Evolutionary conservation across 1,140 invertebrate species (phyloP), one percentile per base, ranked within the genome.

Genomic region (Drosophila suzukii): DNA sequence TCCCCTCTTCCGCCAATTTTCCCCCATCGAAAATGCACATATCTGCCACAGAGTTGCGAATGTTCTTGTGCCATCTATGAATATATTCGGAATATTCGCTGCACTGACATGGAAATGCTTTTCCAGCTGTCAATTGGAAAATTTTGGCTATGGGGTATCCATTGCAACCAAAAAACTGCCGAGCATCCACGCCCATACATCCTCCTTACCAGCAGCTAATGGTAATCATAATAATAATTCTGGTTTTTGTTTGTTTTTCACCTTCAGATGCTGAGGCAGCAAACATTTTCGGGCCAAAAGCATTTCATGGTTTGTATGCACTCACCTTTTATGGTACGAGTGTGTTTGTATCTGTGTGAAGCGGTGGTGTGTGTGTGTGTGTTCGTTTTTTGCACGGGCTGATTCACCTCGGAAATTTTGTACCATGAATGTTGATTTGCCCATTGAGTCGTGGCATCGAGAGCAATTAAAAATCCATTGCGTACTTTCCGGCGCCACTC

Each of bases 181-280:
- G n/a, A n/a, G n/a, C n/a, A n/a, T n/a, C n/a, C n/a, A n/a, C n/a
- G n/a, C n/a, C n/a, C n/a, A n/a, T n/a, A 15, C 62, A 38, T 38
- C 13, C 43, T 20, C 24, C 39, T 56, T 17, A 36, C 34, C 43
- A 49, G 36, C 53, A 58, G 65, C 63, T 68, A 56, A 56, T 56
- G 44, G 68, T 58, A 71, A 72, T 72, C 68, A 71, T 71, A 57
- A 72, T 72, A 72, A 72, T 58, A 72, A 50, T 71, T 71, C 68
- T 30, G 30, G 43, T 13, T 72, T 70, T 50, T 71, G 68, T 72
- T 71, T 71, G 36, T 50, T 50, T 70, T 70, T 49, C 17, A 12
- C 17, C 36, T 17, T 20, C 38, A 4, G 36, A n/a, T 67, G 66
- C 66, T 71, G 65, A 71, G 36, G 65, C 53, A 71, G 67, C 67